Evolutionary conservation across 1,140 invertebrate genomes (phyloP).

Genomic region (Lepeophtheirus salmonis): DNA sequence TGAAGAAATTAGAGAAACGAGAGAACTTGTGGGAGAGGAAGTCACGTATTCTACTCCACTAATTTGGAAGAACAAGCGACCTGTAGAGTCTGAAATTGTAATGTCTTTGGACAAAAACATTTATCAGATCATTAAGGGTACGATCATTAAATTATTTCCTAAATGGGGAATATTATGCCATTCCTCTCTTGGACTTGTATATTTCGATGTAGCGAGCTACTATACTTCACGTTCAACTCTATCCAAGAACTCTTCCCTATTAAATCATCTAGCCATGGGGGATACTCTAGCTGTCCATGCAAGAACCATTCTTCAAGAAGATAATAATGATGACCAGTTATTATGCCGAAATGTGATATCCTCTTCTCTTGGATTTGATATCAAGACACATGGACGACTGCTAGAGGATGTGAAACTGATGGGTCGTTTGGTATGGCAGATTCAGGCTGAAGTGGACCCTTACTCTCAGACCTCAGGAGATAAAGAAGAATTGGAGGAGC

Average conservation of each 20-base stretch:
- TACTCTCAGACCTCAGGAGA: background rate
- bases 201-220: background rate
- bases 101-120: background rate
- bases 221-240: background rate
- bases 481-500: background rate
- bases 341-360: background rate
- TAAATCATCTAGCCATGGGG: background rate
- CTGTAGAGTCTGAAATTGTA: background rate
- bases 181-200: background rate
- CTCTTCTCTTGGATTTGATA: background rate
- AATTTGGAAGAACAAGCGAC: background rate
- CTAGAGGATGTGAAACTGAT: background rate
- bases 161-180: constrained; percentile 2
- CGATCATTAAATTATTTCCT: background rate
- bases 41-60: background rate
- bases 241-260: background rate
- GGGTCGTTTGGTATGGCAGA: background rate
- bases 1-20: background rate
- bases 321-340: background rate
- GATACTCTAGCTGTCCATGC: background rate
- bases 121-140: background rate
- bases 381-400: background rate
- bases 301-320: background rate
- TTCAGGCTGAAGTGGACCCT: background rate
- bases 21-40: background rate